Evolutionary conservation across 2,113 vertebrate genomes (phyloP), one percentile per base, ranked within the genome.

Genomic region (Rhabdomys dilectus): DNA sequence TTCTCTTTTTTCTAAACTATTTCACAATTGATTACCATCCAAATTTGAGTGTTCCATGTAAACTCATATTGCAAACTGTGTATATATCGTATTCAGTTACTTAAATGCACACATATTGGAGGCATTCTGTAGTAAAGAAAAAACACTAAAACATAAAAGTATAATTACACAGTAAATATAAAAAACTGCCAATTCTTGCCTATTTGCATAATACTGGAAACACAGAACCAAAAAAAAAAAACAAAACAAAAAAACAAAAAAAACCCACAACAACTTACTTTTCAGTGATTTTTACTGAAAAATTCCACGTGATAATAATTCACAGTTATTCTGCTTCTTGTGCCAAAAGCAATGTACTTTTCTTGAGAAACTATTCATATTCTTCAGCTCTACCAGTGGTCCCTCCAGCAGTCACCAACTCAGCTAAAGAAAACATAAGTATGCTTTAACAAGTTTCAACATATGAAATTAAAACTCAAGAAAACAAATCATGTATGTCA

Each of bases 211-310:
- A n/a, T 92, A 73, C 84, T 82, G 34, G 34, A 95, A 97, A 96
- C 70, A 92, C 5, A 96, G 17, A 97, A 15, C 75, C 60, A 95
- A 92, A 96, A 96, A 97, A 62, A 92, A 94, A 97, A 45, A 45
- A 45, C 60, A 95, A 92, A 96, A 96, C 97, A 62, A 92, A 94
- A 97, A 45, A 45, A 45, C n/a, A 45, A 45, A 45, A 45, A 45
- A 45, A 45, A 45, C 45, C 45, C n/a, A n/a, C n/a, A 92, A 85
- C 60, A 87, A 97, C 94, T 98, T 97, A 98, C 96, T 97, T 97
- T 95, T 92, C 92, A 96, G 96, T 95, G 92, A 97, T 89, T 97
- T 97, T 98, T 98, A 97, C 78, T 95, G 95, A 97, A 97, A 97
- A 96, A 84, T 87, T 64, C 53, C 96, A 97, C 39, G 68, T 81